Base-by-base conservation (phyloP, 2,888 invertebrate genomes). In the Tachystola acroxantha region DNA sequence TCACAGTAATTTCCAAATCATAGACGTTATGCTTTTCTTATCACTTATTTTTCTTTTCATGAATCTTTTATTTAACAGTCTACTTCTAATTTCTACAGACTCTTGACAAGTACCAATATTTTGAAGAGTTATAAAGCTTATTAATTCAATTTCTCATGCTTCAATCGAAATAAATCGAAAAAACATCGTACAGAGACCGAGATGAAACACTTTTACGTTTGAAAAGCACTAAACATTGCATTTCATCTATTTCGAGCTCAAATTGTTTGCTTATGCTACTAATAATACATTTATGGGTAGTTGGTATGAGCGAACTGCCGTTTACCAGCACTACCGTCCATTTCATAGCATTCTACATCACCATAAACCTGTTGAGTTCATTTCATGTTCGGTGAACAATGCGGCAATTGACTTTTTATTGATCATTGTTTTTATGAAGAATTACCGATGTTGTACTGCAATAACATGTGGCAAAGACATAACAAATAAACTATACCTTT, bases 261-360 rank as follows among this genome's bases (percentile, higher is more conserved):
- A 53, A 54, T 54, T 57, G 65, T 66, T 65, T 65, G 77, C 73
- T 79, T 76, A 52, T 45, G 68, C 72, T 66, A 73, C 73, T 76
- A 78, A 74, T 74, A 69, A 62, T 61, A 66, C 55, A 59, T 64
- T 57, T 59, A 53, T 48, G 59, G 54, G 50, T 48, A 46, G 49
- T 48, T 29, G 43, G 53, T 57, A 49, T 46, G 43, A 46, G 45
- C 46, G 39, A 42, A 39, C 45, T 3, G 29, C 13, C n/a, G n/a
- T 24, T n/a, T n/a, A n/a, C n/a, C n/a, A n/a, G n/a, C n/a, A n/a
- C n/a, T n/a, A n/a, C n/a, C n/a, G n/a, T n/a, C n/a, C 31, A 45
- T 43, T 48, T 37, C 43, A 49, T 38, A 36, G 20, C 37, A 43
- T 42, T 40, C 40, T 29, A 44, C 38, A 40, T 48, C 42, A 40